These are phyloP conservation scores for Numenius phaeopus DNA, from an alignment of 2,797 vertebrate genomes.

Conservation along the genomic window DNA sequence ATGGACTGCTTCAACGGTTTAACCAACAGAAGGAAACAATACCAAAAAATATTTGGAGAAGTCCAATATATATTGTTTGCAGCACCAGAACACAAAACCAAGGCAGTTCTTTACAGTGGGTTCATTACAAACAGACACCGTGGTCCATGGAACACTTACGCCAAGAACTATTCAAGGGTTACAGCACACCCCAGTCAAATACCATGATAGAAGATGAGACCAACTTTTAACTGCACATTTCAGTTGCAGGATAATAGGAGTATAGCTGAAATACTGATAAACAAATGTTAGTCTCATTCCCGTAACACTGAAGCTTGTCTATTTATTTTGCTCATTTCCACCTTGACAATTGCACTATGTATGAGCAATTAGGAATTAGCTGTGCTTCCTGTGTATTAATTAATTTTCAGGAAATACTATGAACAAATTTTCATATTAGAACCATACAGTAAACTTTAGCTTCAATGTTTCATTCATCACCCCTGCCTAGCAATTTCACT, in stretches of 20 bases:
- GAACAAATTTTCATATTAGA: neutral
- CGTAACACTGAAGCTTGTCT: neutral
- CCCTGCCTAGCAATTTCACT: neutral
- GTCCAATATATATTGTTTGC: neutral
- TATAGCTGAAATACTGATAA: neutral
- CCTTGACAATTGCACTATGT: neutral
- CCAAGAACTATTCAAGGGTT: neutral
- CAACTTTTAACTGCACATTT: neutral
- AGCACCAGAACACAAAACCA: neutral
- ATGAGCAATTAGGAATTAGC: neutral
- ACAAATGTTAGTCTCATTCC: neutral
- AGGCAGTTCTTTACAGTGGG: neutral
- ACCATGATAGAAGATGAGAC: neutral
- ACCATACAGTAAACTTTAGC: neutral
- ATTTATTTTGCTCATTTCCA: conserved; percentile 18
- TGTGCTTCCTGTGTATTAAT: neutral
- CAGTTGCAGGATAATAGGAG: neutral
- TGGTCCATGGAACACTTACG: neutral
- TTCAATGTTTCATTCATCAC: conserved; percentile 14
- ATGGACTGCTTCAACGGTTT: neutral
- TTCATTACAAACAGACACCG: neutral
- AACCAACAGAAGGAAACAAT: neutral
- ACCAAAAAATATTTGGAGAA: neutral
- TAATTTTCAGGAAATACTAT: neutral
- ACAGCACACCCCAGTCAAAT: neutral